Percentiles rank a stretch among this genome's conserved stretches.
phyloP scores from a whole-genome alignment of 2,888 invertebrate species.

The Muschampia plurimacula region DNA sequence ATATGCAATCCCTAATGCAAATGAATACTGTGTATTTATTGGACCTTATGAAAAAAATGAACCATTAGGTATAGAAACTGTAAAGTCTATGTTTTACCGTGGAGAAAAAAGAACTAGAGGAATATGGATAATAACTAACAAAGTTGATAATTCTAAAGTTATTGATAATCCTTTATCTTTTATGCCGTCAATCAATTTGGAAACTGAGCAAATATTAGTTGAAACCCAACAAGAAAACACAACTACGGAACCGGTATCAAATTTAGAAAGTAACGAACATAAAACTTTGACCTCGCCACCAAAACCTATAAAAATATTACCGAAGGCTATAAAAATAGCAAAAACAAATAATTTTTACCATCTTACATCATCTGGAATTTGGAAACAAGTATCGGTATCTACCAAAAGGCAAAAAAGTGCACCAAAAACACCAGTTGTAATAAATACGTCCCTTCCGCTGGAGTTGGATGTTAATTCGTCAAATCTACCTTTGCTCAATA shows the following conservation, averaged over 20 bases:
- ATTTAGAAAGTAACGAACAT: neutral
- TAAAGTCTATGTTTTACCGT: constrained; percentile 55
- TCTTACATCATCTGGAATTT: constrained; percentile 54
- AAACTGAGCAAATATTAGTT: constrained; percentile 43
- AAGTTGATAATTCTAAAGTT: constrained; percentile 69
- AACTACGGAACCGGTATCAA: neutral
- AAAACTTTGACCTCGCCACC: neutral
- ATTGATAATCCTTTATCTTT: constrained; percentile 73
- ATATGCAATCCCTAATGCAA: constrained; percentile 71
- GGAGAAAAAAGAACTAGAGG: constrained; percentile 64
- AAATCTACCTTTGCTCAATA: constrained; percentile 29
- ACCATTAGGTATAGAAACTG: constrained; percentile 71
- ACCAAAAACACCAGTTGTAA: neutral
- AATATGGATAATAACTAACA: constrained; percentile 73
- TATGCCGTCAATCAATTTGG: constrained; percentile 53
- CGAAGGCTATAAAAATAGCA: constrained; percentile 74
- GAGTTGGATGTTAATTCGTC: neutral
- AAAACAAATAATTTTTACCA: constrained; percentile 64
- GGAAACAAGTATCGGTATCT: constrained; percentile 23
- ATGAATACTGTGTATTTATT: constrained; percentile 69
- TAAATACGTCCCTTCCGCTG: constrained; percentile 16
- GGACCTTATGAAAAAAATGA: constrained; percentile 76
- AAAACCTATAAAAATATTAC: neutral
- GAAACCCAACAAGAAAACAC: constrained; percentile 41
- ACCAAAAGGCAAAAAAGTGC: constrained; percentile 30